Evolutionary conservation across 2,113 vertebrate genomes (phyloP), one percentile per base, ranked within the genome.

Genomic region (Fregetta grallaria): DNA sequence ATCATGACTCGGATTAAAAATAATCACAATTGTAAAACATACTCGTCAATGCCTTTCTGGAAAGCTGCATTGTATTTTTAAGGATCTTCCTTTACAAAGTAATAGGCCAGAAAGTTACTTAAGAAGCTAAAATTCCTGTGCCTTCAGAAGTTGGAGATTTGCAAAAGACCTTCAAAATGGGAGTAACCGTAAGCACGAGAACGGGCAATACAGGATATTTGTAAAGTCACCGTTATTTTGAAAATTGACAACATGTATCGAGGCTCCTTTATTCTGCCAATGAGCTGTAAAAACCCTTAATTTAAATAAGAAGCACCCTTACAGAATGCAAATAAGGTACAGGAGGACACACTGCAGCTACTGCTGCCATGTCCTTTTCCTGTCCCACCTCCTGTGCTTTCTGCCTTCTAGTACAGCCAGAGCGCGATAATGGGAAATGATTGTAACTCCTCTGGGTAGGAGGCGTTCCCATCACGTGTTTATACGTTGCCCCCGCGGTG

Each of bases 401-500:
- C 49, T 21, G 15, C 11, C 42, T 25, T 7, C 56, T 14, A 5
- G 16, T 6, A 13, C 38, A 12, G 13, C 25, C 3, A 2, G 10
- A n/a, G 21, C 1, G 3, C 6, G 22, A 19, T 25, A 16, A 17
- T 56, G 44, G n/a, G 17, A 30, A 65, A 16, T 1, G 15, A 15
- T 3, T 7, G 22, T 17, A 17, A 23, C 16, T 11, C 8, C 25
- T 17, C 15, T 26, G 74, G 62, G 55, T n/a, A 7, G 61, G 49
- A 50, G 11, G 6, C 1, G 27, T 55, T 30, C 20, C 61, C 36
- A 7, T 27, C 25, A 2, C 53, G 29, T 7, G 9, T 52, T 25
- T 11, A 5, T 5, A 0, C 3, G 1, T 15, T 21, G 52, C 47
- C 32, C 42, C 36, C 5, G 0, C 4, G 19, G 15, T 9, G 58